Base-by-base conservation (phyloP, 64 coral and sea anemone genomes). In the Montipora sp. region DNA sequence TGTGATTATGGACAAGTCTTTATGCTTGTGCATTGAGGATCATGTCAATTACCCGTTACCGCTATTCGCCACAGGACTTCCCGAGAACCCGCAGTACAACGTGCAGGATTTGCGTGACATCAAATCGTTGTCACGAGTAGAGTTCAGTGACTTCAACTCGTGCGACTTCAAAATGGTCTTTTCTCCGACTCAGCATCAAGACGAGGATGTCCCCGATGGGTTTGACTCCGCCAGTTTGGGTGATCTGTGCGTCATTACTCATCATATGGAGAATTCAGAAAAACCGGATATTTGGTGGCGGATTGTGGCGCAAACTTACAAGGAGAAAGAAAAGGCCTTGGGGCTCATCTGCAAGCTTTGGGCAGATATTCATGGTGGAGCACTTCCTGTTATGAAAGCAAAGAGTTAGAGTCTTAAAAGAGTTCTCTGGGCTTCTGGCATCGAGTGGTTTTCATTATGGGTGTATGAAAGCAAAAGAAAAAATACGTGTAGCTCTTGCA, bases 251-350 rank as follows among this genome's bases (percentile, higher is more conserved):
- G 92, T 97, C 9, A 92, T 97, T 36, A 97, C 95, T 14, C 95
- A 97, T 85, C 67, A 81, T 21, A 68, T 44, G 19, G 66, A 84
- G 0, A 43, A 92, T 3, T 58, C 63, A 11, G 92, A 91, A 21
- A 55, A 63, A 11, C 46, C 74, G 7, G 92, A 97, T 27, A 88
- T 78, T 60, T 94, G 71, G 24, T 99, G 98, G 98, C 94, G 70
- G 19, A 92, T 99, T 79, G 53, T 99, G 48, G 98, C 98, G 3
- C 98, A 93, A 55, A 99, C 94, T 0, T 99, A 99, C 61, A 94
- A 99, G 66, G 98, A 99, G 60, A 99, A 99, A 82, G 98, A 99
- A 53, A 99, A 99, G 20, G 94, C 98, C 8, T 66, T 99, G 22
- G 94, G 80, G 19, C 77, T 99, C 7, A 96, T 99, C 76, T 96